A percentile compares a stretch with the other conserved stretches of the same genome.
Evolutionary conservation across 2,797 vertebrate species (phyloP).

Genomic region (Propithecus perrieri): DNA sequence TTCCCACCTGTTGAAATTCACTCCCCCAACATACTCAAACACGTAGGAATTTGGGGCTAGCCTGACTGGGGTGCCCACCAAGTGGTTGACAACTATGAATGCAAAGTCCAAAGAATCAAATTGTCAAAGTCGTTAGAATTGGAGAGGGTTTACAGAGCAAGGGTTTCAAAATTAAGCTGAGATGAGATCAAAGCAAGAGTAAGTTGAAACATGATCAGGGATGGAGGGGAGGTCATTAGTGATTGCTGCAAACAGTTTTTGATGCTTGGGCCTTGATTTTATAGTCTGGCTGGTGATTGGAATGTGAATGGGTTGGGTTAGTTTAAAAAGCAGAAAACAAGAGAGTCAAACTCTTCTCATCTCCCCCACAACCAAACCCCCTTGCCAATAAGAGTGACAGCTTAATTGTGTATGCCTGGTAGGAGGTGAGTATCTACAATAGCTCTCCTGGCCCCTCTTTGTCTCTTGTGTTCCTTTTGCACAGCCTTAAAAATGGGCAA

Average conservation of each 20-base stretch:
- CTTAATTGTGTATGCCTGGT: neutral
- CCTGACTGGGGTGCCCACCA: neutral
- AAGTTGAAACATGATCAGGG: neutral
- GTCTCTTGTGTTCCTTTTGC: neutral
- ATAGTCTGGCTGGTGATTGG: neutral
- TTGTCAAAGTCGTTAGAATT: neutral
- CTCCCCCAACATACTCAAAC: neutral
- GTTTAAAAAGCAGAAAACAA: neutral
- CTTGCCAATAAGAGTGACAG: neutral
- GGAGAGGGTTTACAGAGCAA: neutral
- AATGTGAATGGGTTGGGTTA: neutral
- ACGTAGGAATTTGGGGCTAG: neutral
- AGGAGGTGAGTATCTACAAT: neutral
- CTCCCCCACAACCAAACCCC: neutral
- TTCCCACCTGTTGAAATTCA: neutral
- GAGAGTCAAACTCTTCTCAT: neutral
- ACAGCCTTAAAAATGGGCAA: neutral
- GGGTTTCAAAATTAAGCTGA: neutral
- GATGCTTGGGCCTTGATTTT: conserved; percentile 11
- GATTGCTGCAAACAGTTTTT: neutral
- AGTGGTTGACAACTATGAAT: neutral
- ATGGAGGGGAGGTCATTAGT: neutral
- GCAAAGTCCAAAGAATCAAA: neutral
- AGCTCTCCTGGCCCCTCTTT: neutral
- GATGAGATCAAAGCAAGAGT: neutral